Conservation (phyloP, 2,888 invertebrate genomes). For the Aplocera efformata region DNA sequence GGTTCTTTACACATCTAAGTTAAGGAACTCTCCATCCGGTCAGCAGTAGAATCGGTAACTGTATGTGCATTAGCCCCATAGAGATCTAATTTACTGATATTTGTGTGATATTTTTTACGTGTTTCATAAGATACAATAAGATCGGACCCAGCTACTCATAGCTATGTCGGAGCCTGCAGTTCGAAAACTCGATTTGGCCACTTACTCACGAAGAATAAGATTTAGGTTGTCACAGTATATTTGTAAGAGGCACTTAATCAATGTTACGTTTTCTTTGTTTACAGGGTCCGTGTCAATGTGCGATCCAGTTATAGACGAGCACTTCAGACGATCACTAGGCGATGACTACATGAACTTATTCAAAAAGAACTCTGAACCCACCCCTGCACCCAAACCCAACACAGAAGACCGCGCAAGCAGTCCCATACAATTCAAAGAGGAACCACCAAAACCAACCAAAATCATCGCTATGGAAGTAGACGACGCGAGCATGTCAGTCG, state of each 20-base stretch:
- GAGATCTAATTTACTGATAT: no score
- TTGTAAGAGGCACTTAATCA: not conserved
- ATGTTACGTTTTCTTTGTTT: conserved; percentile 20
- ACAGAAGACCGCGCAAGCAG: conserved; percentile 75
- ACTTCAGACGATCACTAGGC: conserved; percentile 95
- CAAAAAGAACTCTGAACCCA: conserved; percentile 74
- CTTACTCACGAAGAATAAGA: no score
- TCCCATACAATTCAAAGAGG: conserved; percentile 70
- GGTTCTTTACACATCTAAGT: no score
- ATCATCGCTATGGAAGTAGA: conserved; percentile 81
- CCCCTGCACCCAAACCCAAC: conserved; percentile 60
- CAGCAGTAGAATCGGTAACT: no score
- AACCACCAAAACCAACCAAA: conserved; percentile 59
- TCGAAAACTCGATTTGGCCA: no score
- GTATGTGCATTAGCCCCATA: no score
- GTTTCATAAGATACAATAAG: no score
- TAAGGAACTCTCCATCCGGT: no score
- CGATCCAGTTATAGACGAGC: conserved; percentile 96
- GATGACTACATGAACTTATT: conserved; percentile 87
- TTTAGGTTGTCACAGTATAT: no score
- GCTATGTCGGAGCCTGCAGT: no score
- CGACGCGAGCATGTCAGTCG: conserved; percentile 84
- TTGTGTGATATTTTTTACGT: no score
- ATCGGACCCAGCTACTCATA: no score
- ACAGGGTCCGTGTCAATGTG: conserved; percentile 87